Evolutionary conservation across 2,113 vertebrate genomes (phyloP), one percentile per base, ranked within the genome.

Genomic region (Crotalus tigris): DNA sequence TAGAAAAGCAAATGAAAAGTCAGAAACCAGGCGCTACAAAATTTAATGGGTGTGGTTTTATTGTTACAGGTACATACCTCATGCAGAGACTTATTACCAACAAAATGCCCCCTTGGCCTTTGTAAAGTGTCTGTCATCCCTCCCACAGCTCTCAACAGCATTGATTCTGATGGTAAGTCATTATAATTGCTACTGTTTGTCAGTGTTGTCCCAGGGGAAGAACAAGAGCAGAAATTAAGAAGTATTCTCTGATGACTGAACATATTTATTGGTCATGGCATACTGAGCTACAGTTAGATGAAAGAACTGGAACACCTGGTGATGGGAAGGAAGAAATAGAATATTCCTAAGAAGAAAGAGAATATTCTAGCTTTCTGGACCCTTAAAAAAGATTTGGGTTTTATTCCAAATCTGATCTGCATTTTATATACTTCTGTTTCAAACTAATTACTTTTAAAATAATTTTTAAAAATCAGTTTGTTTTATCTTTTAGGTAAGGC

Each of bases 111-210:
- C 0, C 98, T 99, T 90, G 99, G 99, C 90, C 98, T 99, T 93
- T 99, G 99, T 94, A 99, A 99, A 96, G 99, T 99, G 61, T 99
- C 99, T 0, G 98, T 99, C 95, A 99, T 99, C 94, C 99, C 99
- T 10, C 99, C 99, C 11, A 99, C 99, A 0, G 99, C 99, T 0
- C 98, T 99, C 85, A 99, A 99, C 98, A 99, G 99, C 98, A 99
- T 99, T 51, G 99, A 99, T 96, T 99, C 99, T 0, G 99, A 99
- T 0, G 99, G 99, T 99, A 96, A 97, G 98, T 97, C 69, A 7
- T 58, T 1, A 0, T 29, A 69, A 11, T 69, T 69, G 1, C 15
- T 1, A 24, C 10, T 53, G 12, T 12, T 59, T 12, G 39, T 91
- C 23, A 61, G 46, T 86, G 29, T 61, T 86, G 85, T 93, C 23